Evolutionary conservation across 2,888 invertebrate genomes (phyloP).

Genomic region (Xestoiulus laeticollis): DNA sequence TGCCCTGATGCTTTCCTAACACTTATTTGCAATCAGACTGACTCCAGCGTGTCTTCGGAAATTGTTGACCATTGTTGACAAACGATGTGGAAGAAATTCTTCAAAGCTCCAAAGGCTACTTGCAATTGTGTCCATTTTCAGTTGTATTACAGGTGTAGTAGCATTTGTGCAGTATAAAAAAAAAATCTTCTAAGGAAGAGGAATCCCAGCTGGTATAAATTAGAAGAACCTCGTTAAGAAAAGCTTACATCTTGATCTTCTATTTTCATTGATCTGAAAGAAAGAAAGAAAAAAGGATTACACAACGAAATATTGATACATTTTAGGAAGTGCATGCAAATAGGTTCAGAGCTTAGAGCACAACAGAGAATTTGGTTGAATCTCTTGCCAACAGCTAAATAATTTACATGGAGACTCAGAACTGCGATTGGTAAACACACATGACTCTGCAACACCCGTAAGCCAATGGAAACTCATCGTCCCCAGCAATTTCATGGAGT

Average conservation of each 20-base stretch:
- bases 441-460: background rate
- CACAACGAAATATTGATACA: background rate
- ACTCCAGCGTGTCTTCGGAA: background rate
- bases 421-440: background rate
- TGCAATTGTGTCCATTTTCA: background rate
- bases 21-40: background rate
- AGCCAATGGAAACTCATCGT: background rate
- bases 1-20: background rate
- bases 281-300: background rate
- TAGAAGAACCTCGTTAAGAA: constrained; percentile 21
- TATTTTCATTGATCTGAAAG: background rate
- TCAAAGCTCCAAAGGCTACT: constrained; percentile 15
- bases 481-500: background rate
- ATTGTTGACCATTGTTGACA: constrained; percentile 4
- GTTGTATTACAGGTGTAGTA: constrained; percentile 12
- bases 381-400: background rate
- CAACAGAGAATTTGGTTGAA: background rate
- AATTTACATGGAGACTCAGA: background rate
- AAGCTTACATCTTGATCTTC: constrained; percentile 21
- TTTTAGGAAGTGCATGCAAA: background rate
- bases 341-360: no score
- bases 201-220: constrained; percentile 7
- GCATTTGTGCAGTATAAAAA: constrained; percentile 23
- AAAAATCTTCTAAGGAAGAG: constrained; percentile 20
- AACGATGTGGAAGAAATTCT: constrained; percentile 10